Evolutionary conservation across 2,113 vertebrate genomes (phyloP), one percentile per base, ranked within the genome.

Genomic region (Oncorhynchus masou): DNA sequence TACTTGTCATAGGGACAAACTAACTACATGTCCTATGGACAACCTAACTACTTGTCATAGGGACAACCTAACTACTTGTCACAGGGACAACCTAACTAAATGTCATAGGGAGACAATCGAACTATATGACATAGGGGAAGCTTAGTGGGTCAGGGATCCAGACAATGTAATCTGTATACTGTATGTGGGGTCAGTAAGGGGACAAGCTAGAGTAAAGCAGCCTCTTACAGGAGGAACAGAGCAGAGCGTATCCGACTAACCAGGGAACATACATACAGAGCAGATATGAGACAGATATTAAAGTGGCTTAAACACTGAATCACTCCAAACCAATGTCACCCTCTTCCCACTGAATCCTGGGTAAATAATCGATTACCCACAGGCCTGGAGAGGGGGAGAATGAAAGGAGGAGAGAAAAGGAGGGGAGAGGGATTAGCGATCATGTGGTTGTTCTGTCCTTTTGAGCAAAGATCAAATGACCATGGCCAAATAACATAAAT

Each of bases 251-350:
- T 39, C 70, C 20, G 24, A 19, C 13, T 57, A 51, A 7, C 16
- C 57, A 19, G 3, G 25, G 31, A 34, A 34, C 29, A 34, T 67
- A 5, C 19, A 39, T 7, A 68, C 4, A 60, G 71, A 73, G 22
- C 29, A 39, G 71, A 73, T 73, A 73, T 73, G 57, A 29, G 7
- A 27, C 29, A 39, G 67, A 20, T 13, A 13, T 54, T 54, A 71
- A 27, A 73, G 51, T 20, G 25, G 25, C 27, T 72, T 29, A 31
- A 72, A 16, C 29, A 62, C 54, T 73, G 54, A 39, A 27, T 73
- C 20, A 73, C 19, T 73, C 24, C n/a, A 59, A 59, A 16, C 16
- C 27, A 68, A 62, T 24, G 59, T 62, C 59, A 62, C n/a, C 59
- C 59, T 22, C 59, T 15, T 39, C 9, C 2, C 25, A 71, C 11